Evolutionary conservation across 2,888 invertebrate species (phyloP).

Genomic region (Drosophila suboccidentalis): DNA sequence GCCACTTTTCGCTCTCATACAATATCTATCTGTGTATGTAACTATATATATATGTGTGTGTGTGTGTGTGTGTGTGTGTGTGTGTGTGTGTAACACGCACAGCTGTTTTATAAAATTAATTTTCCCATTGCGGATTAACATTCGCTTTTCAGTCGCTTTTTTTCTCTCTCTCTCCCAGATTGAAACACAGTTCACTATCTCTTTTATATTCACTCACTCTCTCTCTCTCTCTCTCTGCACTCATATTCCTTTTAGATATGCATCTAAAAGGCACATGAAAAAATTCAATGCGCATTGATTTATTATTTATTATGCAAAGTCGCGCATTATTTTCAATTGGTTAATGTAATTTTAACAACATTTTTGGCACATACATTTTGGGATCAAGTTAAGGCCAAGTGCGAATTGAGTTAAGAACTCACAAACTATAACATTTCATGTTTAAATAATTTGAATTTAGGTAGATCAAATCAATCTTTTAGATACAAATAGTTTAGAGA

Average conservation of each 20-base stretch:
- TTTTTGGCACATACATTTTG: not conserved
- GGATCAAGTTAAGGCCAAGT: not conserved
- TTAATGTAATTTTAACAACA: slow-evolving; percentile 16
- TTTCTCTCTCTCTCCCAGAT: not conserved
- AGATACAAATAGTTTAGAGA: not conserved
- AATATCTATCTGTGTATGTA: not conserved
- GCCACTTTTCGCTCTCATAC: slow-evolving; percentile 9
- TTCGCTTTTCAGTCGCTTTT: slow-evolving; percentile 61
- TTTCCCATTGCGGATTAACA: slow-evolving; percentile 84
- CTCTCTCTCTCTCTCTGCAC: not conserved
- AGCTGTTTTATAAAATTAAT: slow-evolving; percentile 83
- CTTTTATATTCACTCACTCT: not conserved
- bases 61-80: slow-evolving; percentile 23
- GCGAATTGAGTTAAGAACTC: not conserved
- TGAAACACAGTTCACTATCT: slow-evolving; percentile 4
- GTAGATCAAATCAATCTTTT: not conserved
- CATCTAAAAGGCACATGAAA: slow-evolving; percentile 18
- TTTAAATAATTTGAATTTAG: too few relatives aligned
- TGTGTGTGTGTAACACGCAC: slow-evolving; percentile 55
- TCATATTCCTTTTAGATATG: slow-evolving; percentile 32
- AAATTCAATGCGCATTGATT: slow-evolving; percentile 42
- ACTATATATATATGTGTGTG: slow-evolving; percentile 13
- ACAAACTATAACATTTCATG: not conserved
- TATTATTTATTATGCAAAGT: slow-evolving; percentile 53
- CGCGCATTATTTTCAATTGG: slow-evolving; percentile 46